A percentile compares a stretch with the other conserved stretches of the same genome.
Conservation (phyloP, 2,797 vertebrate genomes). For the Hafferia zeledoni region DNA sequence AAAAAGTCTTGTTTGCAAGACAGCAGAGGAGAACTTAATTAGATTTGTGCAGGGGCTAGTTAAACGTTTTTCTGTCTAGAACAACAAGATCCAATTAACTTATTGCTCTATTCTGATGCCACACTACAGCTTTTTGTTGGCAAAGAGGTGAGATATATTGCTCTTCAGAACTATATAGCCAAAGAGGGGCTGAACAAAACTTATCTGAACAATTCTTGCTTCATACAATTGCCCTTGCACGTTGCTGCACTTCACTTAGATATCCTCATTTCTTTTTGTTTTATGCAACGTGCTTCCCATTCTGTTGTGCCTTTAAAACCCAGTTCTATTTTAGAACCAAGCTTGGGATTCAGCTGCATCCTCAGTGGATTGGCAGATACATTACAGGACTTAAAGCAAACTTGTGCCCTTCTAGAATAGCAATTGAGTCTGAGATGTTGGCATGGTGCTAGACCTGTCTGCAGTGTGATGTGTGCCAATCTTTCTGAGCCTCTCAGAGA, state of each 20-base stretch:
- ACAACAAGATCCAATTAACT: neutral
- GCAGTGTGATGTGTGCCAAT: neutral
- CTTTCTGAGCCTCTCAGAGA: neutral
- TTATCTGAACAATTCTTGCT: neutral
- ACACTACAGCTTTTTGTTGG: neutral
- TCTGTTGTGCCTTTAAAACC: constrained; percentile 15
- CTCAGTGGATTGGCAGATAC: neutral
- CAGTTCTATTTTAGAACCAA: neutral
- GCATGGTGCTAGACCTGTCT: neutral
- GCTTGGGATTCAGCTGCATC: neutral
- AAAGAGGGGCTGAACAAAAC: neutral
- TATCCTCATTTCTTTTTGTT: neutral
- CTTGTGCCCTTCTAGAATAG: neutral
- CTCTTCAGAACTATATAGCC: neutral
- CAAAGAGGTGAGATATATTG: neutral
- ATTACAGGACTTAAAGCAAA: neutral
- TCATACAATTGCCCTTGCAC: neutral
- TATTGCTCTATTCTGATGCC: neutral
- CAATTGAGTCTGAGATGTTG: neutral
- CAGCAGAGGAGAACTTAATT: neutral
- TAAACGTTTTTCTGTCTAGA: neutral
- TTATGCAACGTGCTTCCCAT: neutral
- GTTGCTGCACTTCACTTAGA: neutral
- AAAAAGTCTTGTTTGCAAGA: neutral
- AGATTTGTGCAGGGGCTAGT: neutral